Base-by-base conservation (phyloP, 2,888 invertebrate genomes). In the Caenorhabditis becei region DNA sequence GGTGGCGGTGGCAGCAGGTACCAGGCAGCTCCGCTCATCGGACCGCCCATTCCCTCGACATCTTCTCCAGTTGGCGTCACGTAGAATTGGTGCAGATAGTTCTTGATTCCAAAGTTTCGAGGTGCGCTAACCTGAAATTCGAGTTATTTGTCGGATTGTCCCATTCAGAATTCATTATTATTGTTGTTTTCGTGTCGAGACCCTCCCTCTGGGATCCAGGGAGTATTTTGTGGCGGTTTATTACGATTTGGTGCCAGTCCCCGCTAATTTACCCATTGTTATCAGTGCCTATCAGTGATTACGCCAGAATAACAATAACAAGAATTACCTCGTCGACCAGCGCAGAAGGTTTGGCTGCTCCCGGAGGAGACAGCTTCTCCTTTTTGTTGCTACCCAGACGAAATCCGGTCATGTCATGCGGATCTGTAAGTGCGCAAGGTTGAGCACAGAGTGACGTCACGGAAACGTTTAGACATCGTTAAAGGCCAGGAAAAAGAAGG, bases 31-130 rank as follows among this genome's bases (percentile, higher is more conserved):
- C 65, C 59, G 28, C 74, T 56, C 63, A 72, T 72, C 51, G 63
- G 72, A 41, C 65, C 65, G 18, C 71, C 62, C 53, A 71, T 82
- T 24, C 82, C 83, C 47, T 89, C 89, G 35, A 88, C 61, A 28
- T 89, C 89, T 54, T 89, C 89, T 23, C 82, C 84, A 49, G 89
- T 87, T 18, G 90, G 89, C 16, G 88, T 88, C 58, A 86, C 84
- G 77, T 90, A 90, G 83, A 90, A 90, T 62, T 91, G 87, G 70
- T 90, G 88, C 41, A 90, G 77, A 67, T 90, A 91, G 77, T 84
- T 87, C 70, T 87, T 87, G 77, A 90, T 89, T 35, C 90, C 90
- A 78, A 91, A 90, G 59, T 84, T 84, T 14, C 80, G 77, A 49
- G 84, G 80, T 23, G 82, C 86, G 65, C 80, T 80, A 26, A 84